Percentiles rank a stretch among this genome's conserved stretches.
Conservation (phyloP, 92 coral and sea anemone species). For the Pocillopora meandrina region DNA sequence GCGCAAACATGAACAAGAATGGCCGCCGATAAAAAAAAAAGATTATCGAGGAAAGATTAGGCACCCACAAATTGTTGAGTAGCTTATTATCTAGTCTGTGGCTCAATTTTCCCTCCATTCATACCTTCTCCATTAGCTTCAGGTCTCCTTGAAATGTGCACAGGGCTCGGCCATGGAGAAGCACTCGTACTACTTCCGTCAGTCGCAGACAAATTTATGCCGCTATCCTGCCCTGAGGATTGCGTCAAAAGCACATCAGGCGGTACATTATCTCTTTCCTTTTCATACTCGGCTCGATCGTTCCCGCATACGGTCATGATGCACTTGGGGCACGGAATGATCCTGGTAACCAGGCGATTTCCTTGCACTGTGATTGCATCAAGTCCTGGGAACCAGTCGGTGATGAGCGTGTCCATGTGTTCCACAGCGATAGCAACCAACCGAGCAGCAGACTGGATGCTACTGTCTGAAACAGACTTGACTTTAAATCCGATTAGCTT, state of each 20-base stretch:
- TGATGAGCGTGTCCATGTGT: conserved; percentile 95
- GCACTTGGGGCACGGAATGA: conserved; percentile 92
- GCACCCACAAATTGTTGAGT: too few species aligned
- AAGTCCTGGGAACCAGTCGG: conserved; percentile 99
- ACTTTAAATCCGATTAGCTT: conserved; percentile 84
- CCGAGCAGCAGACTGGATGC: conserved; percentile 89
- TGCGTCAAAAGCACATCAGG: conserved; percentile 12
- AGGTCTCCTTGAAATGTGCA: conserved; percentile 56
- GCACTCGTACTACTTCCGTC: conserved; percentile 84
- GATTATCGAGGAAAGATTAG: too few species aligned
- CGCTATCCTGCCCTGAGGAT: conserved; percentile 62
- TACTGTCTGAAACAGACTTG: conserved; percentile 77
- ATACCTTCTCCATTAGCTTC: conserved; percentile 29
- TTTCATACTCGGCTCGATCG: conserved; percentile 24
- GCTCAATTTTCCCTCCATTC: background rate
- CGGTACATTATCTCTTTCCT: background rate
- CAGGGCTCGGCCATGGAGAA: conserved; percentile 95
- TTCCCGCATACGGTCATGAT: conserved; percentile 70
- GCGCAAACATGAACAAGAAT: background rate
- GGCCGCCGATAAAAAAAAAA: background rate
- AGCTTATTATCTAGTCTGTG: too few species aligned
- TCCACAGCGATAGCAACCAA: conserved; percentile 83
- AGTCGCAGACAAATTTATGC: conserved; percentile 74
- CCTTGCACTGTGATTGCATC: conserved; percentile 93
- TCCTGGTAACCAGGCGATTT: conserved; percentile 88